These are phyloP conservation scores for Formica aserva DNA, from an alignment of 2,888 invertebrate genomes.

Conservation along the genomic window DNA sequence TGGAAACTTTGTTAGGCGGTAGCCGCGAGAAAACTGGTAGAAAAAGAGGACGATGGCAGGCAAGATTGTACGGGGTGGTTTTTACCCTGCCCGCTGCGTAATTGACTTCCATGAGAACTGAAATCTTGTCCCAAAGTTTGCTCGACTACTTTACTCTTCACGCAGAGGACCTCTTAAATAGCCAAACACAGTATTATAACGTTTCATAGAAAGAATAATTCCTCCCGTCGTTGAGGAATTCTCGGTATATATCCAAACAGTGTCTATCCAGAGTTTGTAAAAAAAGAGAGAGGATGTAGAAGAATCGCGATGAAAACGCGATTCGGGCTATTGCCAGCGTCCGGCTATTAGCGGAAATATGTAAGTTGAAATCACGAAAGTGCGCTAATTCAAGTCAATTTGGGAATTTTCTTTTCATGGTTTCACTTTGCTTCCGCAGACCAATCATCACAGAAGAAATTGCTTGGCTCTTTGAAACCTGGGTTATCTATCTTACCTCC, in stretches of 20 bases:
- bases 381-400: background rate
- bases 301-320: constrained; percentile 1
- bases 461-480: background rate
- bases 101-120: constrained; percentile 68
- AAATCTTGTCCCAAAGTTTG: constrained; percentile 66
- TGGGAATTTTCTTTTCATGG: background rate
- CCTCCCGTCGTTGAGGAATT: constrained; percentile 49
- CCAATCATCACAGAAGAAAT: background rate
- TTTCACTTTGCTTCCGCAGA: background rate
- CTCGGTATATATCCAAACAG: constrained; percentile 43
- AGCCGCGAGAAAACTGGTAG: constrained; percentile 28
- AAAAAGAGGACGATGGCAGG: constrained; percentile 12
- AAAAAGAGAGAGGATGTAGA: constrained; percentile 16
- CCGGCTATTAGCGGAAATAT: constrained; percentile 13
- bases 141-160: constrained; percentile 37
- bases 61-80: constrained; percentile 51
- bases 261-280: constrained; percentile 13
- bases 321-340: background rate
- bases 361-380: background rate
- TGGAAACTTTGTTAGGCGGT: constrained; percentile 56
- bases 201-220: constrained; percentile 54
- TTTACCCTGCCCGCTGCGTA: constrained; percentile 60
- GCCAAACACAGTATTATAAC: constrained; percentile 57
- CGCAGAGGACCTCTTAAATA: constrained; percentile 64
- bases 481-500: background rate